phyloP scores from a whole-genome alignment of 2,797 vertebrate species.

The Spinibarbus caldwelli region DNA sequence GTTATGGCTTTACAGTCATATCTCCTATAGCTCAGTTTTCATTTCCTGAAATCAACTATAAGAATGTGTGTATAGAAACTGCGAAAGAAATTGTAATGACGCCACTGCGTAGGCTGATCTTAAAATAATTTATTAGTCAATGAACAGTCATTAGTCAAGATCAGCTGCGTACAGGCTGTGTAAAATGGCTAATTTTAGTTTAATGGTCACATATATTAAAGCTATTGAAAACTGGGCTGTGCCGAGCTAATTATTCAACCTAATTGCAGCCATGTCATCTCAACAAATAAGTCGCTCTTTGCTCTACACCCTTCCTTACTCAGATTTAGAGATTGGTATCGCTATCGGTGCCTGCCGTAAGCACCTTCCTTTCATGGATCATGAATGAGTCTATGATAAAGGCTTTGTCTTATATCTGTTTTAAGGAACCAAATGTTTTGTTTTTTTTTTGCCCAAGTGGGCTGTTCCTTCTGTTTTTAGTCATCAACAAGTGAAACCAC shows the following conservation, averaged over 20 bases:
- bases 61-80: not conserved
- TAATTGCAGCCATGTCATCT: conserved; percentile 23
- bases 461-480: conserved; percentile 21
- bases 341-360: not conserved
- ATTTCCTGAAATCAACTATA: conserved; percentile 1
- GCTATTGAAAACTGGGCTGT: conserved; percentile 20
- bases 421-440: conserved; percentile 23
- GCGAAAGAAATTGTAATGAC: not conserved
- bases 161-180: conserved; percentile 9
- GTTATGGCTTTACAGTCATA: not conserved
- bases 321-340: conserved; percentile 29
- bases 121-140: conserved; percentile 41
- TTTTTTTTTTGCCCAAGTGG: not conserved
- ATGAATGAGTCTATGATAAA: not conserved
- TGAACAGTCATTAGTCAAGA: conserved; percentile 25
- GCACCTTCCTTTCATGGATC: not conserved
- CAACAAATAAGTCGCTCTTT: conserved; percentile 28
- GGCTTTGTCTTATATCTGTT: not conserved
- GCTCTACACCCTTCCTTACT: conserved; percentile 2
- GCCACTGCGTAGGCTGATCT: conserved; percentile 17
- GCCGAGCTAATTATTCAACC: not conserved
- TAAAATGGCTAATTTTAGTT: conserved; percentile 42
- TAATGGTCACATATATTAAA: conserved; percentile 32
- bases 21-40: conserved; percentile 10
- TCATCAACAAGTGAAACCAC: conserved; percentile 38